phyloP scores from a whole-genome alignment of 2,113 vertebrate genomes.

The Pelodiscus sinensis region DNA sequence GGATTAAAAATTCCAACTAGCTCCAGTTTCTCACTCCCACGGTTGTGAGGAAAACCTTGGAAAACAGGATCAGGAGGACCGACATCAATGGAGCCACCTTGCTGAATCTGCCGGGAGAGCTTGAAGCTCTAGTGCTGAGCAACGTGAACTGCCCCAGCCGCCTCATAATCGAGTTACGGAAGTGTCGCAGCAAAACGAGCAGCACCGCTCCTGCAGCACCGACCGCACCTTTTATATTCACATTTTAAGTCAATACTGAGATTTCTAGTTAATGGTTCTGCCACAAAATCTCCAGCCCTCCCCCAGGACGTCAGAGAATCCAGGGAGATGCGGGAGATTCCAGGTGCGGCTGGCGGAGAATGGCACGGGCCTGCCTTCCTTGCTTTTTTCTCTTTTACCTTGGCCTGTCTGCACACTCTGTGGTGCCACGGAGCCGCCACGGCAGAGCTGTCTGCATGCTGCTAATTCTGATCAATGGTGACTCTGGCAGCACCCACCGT shows the following conservation, averaged over 20 bases:
- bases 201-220: not conserved
- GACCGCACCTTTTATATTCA: not conserved
- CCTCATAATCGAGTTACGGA: not conserved
- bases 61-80: not conserved
- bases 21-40: fast-evolving
- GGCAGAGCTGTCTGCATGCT: not conserved
- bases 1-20: not conserved
- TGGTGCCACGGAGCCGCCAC: not conserved
- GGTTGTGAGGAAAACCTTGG: fast-evolving
- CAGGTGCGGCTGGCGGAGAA: not conserved
- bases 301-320: not conserved
- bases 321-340: not conserved
- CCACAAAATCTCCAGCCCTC: not conserved
- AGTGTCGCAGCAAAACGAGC: not conserved
- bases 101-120: not conserved
- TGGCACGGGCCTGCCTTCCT: not conserved
- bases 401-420: not conserved
- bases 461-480: not conserved
- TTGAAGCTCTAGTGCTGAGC: not conserved
- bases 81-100: not conserved
- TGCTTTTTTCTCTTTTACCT: not conserved
- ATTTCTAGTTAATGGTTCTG: not conserved
- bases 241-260: not conserved
- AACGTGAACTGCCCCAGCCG: not conserved
- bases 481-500: not conserved